A percentile compares a stretch with the other conserved stretches of the same genome.
Evolutionary conservation across 1,140 invertebrate species (phyloP).

Genomic region (Drosophila tristis): DNA sequence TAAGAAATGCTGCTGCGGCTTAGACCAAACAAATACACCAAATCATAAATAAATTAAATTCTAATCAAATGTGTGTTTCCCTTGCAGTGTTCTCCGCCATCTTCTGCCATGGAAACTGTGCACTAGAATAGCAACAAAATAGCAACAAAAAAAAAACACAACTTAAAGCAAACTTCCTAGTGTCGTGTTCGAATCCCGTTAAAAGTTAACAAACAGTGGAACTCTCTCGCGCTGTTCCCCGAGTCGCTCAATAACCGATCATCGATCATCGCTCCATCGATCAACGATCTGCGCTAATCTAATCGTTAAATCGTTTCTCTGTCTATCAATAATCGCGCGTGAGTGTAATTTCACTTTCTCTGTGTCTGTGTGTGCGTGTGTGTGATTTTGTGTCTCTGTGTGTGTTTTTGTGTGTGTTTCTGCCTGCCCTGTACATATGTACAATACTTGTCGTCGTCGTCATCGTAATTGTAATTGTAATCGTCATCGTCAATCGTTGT

Average conservation of each 20-base stretch:
- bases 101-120: too few relatives aligned
- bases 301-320: slow-evolving; percentile 8
- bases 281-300: slow-evolving; percentile 5
- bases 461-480: slow-evolving; percentile 28
- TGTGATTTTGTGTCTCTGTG: slow-evolving; percentile 14
- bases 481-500: slow-evolving; percentile 34
- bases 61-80: too few relatives aligned
- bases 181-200: too few relatives aligned
- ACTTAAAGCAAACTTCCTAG: too few relatives aligned
- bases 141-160: too few relatives aligned
- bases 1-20: slow-evolving; percentile 1
- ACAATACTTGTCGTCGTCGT: slow-evolving; percentile 78
- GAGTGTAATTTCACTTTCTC: background rate
- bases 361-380: slow-evolving; percentile 9
- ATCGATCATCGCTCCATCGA: background rate
- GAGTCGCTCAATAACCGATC: too few relatives aligned
- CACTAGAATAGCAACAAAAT: too few relatives aligned
- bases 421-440: slow-evolving; percentile 74
- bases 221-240: too few relatives aligned
- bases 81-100: too few relatives aligned
- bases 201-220: too few relatives aligned
- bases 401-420: slow-evolving; percentile 41
- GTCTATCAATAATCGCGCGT: slow-evolving; percentile 34
- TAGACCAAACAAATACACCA: background rate
- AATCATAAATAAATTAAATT: too few relatives aligned